Evolutionary conservation across 2,797 vertebrate genomes (phyloP).

Genomic region (Cyprinella venusta): DNA sequence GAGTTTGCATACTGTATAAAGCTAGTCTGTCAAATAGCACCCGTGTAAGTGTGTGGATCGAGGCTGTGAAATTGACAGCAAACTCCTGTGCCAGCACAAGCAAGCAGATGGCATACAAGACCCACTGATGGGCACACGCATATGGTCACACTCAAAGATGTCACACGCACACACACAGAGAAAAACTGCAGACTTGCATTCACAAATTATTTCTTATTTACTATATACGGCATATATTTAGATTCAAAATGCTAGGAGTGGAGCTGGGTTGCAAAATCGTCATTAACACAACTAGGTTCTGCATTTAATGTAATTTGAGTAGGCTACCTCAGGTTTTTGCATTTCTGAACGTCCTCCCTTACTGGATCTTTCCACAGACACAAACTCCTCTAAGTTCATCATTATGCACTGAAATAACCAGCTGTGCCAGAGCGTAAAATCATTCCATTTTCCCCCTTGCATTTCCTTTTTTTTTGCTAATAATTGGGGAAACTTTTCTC

Average conservation of each 20-base stretch:
- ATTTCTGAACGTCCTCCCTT: neutral
- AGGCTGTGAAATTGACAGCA: slow-evolving; percentile 66
- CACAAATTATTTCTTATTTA: slow-evolving; percentile 11
- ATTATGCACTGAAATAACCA: slow-evolving; percentile 10
- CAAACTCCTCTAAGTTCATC: slow-evolving; percentile 3
- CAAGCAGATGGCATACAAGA: slow-evolving; percentile 79
- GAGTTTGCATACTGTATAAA: slow-evolving; percentile 6
- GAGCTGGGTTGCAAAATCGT: neutral
- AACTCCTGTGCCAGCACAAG: slow-evolving; percentile 77
- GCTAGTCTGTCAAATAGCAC: slow-evolving; percentile 26
- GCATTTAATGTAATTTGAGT: neutral
- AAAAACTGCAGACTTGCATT: slow-evolving; percentile 14
- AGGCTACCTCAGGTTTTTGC: neutral
- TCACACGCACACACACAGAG: neutral
- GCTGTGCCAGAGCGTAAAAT: slow-evolving; percentile 1
- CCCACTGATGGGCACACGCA: slow-evolving; percentile 78
- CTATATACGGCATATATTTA: neutral
- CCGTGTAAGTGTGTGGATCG: slow-evolving; percentile 35
- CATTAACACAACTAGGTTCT: slow-evolving; percentile 7
- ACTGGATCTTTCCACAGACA: slow-evolving; percentile 5
- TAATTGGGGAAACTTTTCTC: neutral
- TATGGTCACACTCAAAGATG: slow-evolving; percentile 67
- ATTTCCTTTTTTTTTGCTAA: neutral
- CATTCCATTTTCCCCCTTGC: neutral
- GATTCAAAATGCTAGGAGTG: neutral